phyloP scores from a whole-genome alignment of 2,797 vertebrate genomes.

The Sardinella longiceps region DNA sequence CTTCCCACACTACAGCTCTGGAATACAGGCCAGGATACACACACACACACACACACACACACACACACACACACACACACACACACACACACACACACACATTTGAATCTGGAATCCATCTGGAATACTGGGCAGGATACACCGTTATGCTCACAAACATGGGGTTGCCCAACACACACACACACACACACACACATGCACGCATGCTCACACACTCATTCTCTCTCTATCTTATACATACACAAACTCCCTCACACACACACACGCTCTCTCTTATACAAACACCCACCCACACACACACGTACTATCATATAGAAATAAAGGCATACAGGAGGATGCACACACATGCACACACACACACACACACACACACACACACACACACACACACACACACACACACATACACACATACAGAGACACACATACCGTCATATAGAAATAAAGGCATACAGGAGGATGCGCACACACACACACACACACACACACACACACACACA shows the following conservation, averaged over 20 bases:
- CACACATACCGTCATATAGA: too few relatives aligned
- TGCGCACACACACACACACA: constrained; percentile 29
- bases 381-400: constrained; percentile 28
- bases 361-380: constrained; percentile 13
- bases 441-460: too few relatives aligned
- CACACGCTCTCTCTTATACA: neutral
- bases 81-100: too few relatives aligned
- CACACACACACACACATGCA: too few relatives aligned
- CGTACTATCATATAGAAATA: constrained; percentile 28
- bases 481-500: neutral
- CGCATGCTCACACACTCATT: too few relatives aligned
- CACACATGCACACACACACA: neutral
- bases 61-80: too few relatives aligned
- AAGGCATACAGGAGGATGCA: neutral
- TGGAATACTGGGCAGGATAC: too few relatives aligned
- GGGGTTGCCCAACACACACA: too few relatives aligned
- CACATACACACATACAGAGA: too few relatives aligned
- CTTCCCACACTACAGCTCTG: neutral
- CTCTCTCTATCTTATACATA: constrained; percentile 15
- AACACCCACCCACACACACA: constrained; percentile 6
- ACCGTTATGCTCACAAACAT: too few relatives aligned
- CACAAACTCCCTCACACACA: constrained; percentile 14
- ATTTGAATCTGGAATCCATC: too few relatives aligned
- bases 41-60: too few relatives aligned
- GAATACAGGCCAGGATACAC: neutral